A percentile compares a stretch with the other conserved stretches of the same genome.
Conservation (phyloP, 1,140 invertebrate genomes). For the Drosophila pruinosa region DNA sequence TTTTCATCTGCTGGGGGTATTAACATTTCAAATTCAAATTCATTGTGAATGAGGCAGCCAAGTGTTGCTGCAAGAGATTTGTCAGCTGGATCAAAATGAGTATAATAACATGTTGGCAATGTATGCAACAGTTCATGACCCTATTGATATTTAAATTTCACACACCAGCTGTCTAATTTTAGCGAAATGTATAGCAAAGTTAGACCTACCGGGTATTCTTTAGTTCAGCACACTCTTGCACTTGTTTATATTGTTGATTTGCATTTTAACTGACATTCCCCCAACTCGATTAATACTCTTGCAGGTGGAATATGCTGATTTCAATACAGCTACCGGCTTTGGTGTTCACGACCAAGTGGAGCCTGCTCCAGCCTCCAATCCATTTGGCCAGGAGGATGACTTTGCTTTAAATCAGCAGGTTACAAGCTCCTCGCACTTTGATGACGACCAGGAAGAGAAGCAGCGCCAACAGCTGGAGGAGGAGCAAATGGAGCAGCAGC, state of each 20-base stretch:
- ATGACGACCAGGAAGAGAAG: not conserved
- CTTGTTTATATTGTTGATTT: not conserved
- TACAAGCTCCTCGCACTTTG: not conserved
- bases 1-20: slow-evolving; percentile 25
- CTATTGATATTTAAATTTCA: too few species aligned
- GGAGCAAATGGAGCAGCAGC: not conserved
- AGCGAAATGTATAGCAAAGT: too few species aligned
- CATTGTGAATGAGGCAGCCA: slow-evolving; percentile 27
- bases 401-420: not conserved
- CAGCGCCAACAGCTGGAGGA: slow-evolving; percentile 1
- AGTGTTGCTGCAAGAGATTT: slow-evolving; percentile 28
- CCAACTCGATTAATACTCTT: not conserved
- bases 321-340: slow-evolving; percentile 50
- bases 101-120: not conserved
- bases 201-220: too few species aligned
- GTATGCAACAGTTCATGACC: slow-evolving; percentile 4
- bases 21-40: slow-evolving; percentile 43
- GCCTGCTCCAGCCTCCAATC: slow-evolving; percentile 39
- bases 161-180: too few species aligned
- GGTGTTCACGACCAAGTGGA: slow-evolving; percentile 22
- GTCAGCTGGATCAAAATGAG: slow-evolving; percentile 7
- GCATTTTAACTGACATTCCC: not conserved
- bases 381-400: slow-evolving; percentile 35
- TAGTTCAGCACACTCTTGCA: too few species aligned
- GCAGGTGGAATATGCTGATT: slow-evolving; percentile 63